Conservation (phyloP, 2,797 vertebrate genomes). For the Xenops minutus region DNA sequence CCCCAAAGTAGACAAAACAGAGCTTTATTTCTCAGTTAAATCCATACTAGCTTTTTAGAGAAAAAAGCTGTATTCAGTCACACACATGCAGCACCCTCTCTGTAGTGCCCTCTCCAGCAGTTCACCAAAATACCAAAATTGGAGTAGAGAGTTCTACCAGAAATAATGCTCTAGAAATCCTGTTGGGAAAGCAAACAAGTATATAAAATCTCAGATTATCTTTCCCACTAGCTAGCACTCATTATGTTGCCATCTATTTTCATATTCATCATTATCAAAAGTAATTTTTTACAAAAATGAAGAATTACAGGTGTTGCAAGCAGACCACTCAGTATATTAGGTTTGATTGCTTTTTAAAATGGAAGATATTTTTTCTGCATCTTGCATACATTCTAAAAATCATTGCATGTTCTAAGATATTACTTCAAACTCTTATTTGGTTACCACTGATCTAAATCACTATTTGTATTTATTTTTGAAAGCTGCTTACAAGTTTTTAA, state of each 20-base stretch:
- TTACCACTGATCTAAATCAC: not conserved
- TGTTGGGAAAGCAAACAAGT: not conserved
- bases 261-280: not conserved
- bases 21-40: slow-evolving; percentile 34
- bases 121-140: not conserved
- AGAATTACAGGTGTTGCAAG: not conserved
- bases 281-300: not conserved
- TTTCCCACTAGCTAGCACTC: not conserved
- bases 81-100: not conserved
- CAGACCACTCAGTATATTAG: not conserved
- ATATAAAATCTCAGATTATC: not conserved
- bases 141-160: not conserved
- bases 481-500: not conserved
- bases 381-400: not conserved
- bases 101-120: not conserved
- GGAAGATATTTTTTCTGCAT: not conserved
- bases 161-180: not conserved
- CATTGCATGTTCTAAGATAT: not conserved
- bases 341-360: not conserved
- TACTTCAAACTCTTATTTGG: not conserved
- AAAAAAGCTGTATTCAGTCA: not conserved
- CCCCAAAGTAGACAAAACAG: not conserved
- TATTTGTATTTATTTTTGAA: not conserved
- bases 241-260: not conserved
- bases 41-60: not conserved